Evolutionary conservation across 2,888 invertebrate genomes (phyloP), one percentile per base, ranked within the genome.

Genomic region (Anagyrus pseudococci): DNA sequence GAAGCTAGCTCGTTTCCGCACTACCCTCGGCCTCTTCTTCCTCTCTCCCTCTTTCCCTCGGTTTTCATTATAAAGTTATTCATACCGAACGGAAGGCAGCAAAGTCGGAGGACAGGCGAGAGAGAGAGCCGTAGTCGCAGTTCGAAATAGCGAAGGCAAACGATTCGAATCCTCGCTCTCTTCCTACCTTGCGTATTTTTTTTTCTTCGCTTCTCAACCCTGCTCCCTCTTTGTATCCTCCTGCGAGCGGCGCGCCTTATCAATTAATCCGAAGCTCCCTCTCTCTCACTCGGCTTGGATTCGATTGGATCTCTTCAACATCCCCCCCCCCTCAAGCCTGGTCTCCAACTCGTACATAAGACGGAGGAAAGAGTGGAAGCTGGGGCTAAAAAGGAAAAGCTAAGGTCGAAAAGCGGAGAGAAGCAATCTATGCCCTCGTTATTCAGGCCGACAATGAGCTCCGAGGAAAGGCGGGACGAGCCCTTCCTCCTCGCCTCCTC

Each of bases 371-470:
- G 2, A 25, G 15, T 17, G 23, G 52, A 8, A 15, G 17, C 0
- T 26, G 29, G 44, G 29, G 43, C 46, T 20, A 29, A 25, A 20
- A 41, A 44, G 37, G n/a, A 17, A 26, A 47, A 25, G 40, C 22
- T n/a, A 25, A n/a, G 19, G 40, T 25, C 41, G 57, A 48, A 22
- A 13, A n/a, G 22, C n/a, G 29, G 47, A 49, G 53, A 65, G 58
- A 58, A 60, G 59, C 62, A 58, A 55, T 59, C 62, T 55, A 48
- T 53, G 62, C 53, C 56, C 62, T 59, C 66, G 66, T 66, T 66
- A 66, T 66, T 66, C 62, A 62, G 54, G 44, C 52, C 62, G 66
- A 66, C 66, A 66, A 66, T 66, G 66, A 62, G 62, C 62, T 55
- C 26, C 43, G 20, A 54, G 48, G 43, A 55, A 49, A 61, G 43